Percentiles rank a stretch among this genome's conserved stretches.
Evolutionary conservation across 1,140 invertebrate species (phyloP).

Genomic region (Choristoneura fumiferana): DNA sequence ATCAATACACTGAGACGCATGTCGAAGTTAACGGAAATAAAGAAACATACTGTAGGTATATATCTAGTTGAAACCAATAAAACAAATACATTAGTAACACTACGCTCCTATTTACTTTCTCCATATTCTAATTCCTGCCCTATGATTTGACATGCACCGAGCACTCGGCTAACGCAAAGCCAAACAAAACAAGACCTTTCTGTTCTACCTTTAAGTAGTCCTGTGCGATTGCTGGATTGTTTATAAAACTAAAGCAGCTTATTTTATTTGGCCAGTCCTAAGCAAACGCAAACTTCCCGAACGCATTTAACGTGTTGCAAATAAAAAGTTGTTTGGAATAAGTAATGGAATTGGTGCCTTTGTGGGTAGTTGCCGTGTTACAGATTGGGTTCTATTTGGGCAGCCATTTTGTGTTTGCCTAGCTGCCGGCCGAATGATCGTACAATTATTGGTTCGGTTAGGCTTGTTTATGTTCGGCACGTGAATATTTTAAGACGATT

Average conservation of each 20-base stretch:
- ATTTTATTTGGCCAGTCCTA: slow-evolving; percentile 30
- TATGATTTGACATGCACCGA: background rate
- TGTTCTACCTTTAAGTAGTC: no score
- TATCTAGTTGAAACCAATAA: background rate
- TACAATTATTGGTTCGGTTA: background rate
- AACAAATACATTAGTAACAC: slow-evolving; percentile 5
- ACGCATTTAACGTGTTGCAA: slow-evolving; percentile 48
- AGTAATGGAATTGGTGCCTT: slow-evolving; percentile 41
- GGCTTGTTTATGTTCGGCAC: no score
- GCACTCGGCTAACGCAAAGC: background rate
- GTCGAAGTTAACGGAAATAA: no score
- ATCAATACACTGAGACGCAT: no score
- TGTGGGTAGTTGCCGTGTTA: slow-evolving; percentile 16
- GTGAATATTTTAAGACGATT: no score
- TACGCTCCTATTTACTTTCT: background rate
- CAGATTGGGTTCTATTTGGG: background rate
- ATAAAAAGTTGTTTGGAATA: slow-evolving; percentile 53
- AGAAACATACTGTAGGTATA: no score
- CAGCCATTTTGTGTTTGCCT: slow-evolving; percentile 9
- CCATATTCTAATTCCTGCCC: background rate
- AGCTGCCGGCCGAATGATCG: background rate
- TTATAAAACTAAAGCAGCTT: no score
- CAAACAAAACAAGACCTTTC: background rate
- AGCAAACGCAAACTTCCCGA: slow-evolving; percentile 37
- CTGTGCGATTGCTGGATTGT: no score